A percentile compares a stretch with the other conserved stretches of the same genome.
Conservation (phyloP, 1,140 invertebrate species). For the Geopemphigus sp. region DNA sequence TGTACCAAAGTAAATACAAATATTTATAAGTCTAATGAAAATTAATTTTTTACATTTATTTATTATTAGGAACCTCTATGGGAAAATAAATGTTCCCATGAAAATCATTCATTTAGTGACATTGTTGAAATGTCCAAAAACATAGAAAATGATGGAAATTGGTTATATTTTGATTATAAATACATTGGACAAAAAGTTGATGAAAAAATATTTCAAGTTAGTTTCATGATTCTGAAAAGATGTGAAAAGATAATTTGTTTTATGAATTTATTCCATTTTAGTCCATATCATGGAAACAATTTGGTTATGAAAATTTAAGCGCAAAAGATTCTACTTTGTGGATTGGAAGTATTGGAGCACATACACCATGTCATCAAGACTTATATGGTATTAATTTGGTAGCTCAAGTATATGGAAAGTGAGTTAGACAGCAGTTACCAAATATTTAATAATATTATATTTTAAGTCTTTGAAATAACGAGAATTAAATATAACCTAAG, state of each 20-base stretch:
- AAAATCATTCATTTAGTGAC: constrained; percentile 62
- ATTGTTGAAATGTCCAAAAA: constrained; percentile 61
- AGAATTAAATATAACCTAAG: no score
- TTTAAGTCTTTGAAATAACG: not conserved
- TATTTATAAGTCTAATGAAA: not conserved
- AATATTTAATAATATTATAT: no score
- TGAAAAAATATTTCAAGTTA: constrained; percentile 58
- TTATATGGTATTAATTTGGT: constrained; percentile 93
- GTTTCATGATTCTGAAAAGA: not conserved
- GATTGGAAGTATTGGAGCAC: constrained; percentile 83
- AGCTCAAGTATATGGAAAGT: constrained; percentile 80
- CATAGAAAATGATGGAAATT: constrained; percentile 57
- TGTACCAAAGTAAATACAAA: constrained; percentile 41
- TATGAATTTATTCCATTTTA: constrained; percentile 55
- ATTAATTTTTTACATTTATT: constrained; percentile 21
- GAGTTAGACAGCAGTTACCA: not conserved
- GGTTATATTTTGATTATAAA: constrained; percentile 85
- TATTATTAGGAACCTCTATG: constrained; percentile 67
- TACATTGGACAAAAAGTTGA: constrained; percentile 71
- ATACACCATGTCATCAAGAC: constrained; percentile 92
- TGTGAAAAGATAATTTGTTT: not conserved
- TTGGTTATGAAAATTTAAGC: constrained; percentile 71
- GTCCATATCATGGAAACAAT: constrained; percentile 69
- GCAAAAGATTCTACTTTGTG: constrained; percentile 78
- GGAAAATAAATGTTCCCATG: constrained; percentile 65